These are phyloP conservation scores for Paramisgurnus dabryanus DNA, from an alignment of 2,113 vertebrate genomes.

Conservation along the genomic window DNA sequence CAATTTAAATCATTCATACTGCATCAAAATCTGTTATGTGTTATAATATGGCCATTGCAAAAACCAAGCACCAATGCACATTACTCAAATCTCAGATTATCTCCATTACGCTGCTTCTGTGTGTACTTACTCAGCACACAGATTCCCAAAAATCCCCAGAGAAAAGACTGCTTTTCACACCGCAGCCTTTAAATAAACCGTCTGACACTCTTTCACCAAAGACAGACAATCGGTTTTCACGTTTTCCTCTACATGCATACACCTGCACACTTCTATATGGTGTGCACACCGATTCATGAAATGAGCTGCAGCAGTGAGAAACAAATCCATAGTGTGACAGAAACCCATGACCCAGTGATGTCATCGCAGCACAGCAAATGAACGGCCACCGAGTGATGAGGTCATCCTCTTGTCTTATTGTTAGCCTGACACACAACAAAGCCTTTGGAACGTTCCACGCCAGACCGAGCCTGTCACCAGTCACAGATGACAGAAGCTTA, in stretches of 20 bases:
- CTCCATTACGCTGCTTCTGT: too few species aligned
- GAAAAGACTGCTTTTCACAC: constrained; percentile 17
- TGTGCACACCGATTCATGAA: constrained; percentile 24
- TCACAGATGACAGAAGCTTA: neutral
- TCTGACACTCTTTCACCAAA: constrained; percentile 16
- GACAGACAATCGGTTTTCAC: constrained; percentile 1
- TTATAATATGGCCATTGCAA: neutral
- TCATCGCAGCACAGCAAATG: constrained; percentile 14
- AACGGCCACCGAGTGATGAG: neutral
- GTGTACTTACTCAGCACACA: neutral
- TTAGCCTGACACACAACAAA: constrained; percentile 25
- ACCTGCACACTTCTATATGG: constrained; percentile 2
- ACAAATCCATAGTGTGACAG: neutral
- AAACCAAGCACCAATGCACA: neutral
- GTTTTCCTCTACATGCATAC: neutral
- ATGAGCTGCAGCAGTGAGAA: constrained; percentile 18
- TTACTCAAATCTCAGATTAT: neutral
- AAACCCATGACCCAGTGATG: constrained; percentile 1
- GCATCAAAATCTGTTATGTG: neutral
- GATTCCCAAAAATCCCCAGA: neutral
- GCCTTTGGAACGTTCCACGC: neutral
- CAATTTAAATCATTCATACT: neutral
- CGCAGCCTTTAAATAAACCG: constrained; percentile 19
- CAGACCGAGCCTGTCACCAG: constrained; percentile 28
- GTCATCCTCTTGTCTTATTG: constrained; percentile 38